Conservation (phyloP, 2,888 invertebrate species). For the Agapostemon virescens region DNA sequence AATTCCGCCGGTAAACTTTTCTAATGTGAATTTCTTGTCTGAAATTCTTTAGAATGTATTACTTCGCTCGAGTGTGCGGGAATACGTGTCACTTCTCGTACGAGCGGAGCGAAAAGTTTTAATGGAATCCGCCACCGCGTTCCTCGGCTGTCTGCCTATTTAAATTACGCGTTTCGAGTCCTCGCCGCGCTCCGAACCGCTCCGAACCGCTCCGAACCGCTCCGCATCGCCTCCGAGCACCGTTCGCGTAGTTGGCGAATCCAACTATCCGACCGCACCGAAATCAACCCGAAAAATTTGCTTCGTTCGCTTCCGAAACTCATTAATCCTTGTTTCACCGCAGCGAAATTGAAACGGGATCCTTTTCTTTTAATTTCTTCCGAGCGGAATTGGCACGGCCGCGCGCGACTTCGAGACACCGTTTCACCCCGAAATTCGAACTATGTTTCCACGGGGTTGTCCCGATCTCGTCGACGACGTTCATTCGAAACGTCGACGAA, state of each 20-base stretch:
- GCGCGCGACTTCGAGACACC: background rate
- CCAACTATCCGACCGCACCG: conserved; percentile 37
- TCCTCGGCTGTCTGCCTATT: conserved; percentile 62
- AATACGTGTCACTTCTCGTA: conserved; percentile 63
- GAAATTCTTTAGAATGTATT: conserved; percentile 63
- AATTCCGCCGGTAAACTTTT: conserved; percentile 51
- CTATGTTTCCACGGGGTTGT: no score
- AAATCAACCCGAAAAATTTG: conserved; percentile 50
- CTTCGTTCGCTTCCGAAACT: conserved; percentile 22
- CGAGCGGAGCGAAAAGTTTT: conserved; percentile 61
- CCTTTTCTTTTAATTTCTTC: background rate
- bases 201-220: background rate
- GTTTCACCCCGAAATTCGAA: background rate
- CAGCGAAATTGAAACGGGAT: conserved; percentile 17
- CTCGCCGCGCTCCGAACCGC: conserved; percentile 11
- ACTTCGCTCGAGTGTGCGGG: conserved; percentile 56
- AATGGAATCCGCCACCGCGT: conserved; percentile 63
- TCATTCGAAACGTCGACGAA: no score
- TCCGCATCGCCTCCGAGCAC: background rate
- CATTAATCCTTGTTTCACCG: conserved; percentile 19
- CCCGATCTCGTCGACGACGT: no score
- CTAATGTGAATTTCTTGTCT: conserved; percentile 59
- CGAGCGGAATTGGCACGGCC: background rate
- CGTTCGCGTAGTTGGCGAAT: conserved; percentile 14
- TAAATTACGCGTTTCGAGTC: conserved; percentile 62